Conservation (phyloP, 2,888 invertebrate species). For the Dynastes hyllus region DNA sequence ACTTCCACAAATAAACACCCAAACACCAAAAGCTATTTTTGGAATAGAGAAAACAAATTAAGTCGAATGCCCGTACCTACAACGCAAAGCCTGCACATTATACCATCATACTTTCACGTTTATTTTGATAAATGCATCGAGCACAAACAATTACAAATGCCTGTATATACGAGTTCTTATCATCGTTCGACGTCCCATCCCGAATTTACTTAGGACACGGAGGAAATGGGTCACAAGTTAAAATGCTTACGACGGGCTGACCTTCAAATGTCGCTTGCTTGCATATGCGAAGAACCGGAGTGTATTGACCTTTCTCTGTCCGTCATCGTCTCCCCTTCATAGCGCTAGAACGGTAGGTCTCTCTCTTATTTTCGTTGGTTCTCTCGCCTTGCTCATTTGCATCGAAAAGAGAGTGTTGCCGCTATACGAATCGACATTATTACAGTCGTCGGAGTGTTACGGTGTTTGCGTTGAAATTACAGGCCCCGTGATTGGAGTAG, state of each 20-base stretch:
- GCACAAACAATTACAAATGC: background rate
- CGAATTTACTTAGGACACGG: constrained; percentile 11
- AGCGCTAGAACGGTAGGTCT: background rate
- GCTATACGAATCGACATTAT: constrained; percentile 13
- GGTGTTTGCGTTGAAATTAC: constrained; percentile 29
- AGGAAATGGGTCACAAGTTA: constrained; percentile 48
- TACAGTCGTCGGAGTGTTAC: constrained; percentile 21
- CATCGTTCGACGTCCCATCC: constrained; percentile 2
- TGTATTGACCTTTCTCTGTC: constrained; percentile 38
- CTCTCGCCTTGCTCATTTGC: constrained; percentile 32
- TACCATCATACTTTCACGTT: background rate
- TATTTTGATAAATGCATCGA: constrained; percentile 19
- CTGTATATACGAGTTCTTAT: constrained; percentile 7
- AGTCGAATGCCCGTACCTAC: background rate
- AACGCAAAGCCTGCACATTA: background rate
- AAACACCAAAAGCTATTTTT: background rate
- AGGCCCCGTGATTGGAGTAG: constrained; percentile 22
- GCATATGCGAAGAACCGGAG: constrained; percentile 47
- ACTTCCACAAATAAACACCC: background rate
- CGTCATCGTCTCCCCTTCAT: background rate
- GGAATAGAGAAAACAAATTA: constrained; percentile 5
- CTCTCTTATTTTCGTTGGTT: constrained; percentile 14
- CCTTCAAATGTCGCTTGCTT: constrained; percentile 49
- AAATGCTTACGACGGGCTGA: constrained; percentile 43
- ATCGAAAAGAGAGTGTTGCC: constrained; percentile 30